phyloP scores from a whole-genome alignment of 2,113 vertebrate species.

The Oryzias celebensis region DNA sequence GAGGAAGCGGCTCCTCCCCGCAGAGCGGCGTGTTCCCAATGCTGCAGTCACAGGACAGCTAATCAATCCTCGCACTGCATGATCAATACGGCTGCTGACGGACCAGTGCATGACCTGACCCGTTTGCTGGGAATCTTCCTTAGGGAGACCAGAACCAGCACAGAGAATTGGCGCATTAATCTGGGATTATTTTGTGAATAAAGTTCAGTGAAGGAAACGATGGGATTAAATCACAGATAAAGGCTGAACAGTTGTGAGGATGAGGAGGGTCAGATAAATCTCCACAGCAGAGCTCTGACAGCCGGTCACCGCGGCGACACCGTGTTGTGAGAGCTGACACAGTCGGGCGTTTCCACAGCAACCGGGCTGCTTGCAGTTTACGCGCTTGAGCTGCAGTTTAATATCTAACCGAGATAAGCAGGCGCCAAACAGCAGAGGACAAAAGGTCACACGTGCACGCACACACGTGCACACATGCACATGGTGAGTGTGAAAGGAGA shows the following conservation, averaged over 20 bases:
- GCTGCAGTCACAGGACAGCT: constrained; percentile 9
- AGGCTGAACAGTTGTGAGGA: no score
- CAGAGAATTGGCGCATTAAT: neutral
- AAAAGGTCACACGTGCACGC: no score
- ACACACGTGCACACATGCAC: no score
- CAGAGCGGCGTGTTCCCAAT: constrained; percentile 31
- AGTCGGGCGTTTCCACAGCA: constrained; percentile 7
- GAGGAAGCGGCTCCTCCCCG: neutral
- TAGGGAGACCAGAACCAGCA: no score
- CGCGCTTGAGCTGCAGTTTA: neutral
- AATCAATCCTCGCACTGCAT: constrained; percentile 25
- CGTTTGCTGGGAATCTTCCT: no score
- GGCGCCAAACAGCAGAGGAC: no score
- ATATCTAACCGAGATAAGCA: neutral
- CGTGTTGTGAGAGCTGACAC: neutral
- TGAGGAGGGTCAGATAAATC: no score
- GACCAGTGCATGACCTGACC: no score
- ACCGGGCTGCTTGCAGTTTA: constrained; percentile 8
- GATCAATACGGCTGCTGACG: neutral
- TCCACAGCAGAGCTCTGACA: no score
- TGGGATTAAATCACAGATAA: no score
- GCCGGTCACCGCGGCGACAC: neutral
- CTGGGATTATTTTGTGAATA: neutral
- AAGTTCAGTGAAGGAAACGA: neutral
- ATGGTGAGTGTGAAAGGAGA: no score